Evolutionary conservation across 2,113 vertebrate genomes (phyloP).

Genomic region (Saimiri boliviensis): DNA sequence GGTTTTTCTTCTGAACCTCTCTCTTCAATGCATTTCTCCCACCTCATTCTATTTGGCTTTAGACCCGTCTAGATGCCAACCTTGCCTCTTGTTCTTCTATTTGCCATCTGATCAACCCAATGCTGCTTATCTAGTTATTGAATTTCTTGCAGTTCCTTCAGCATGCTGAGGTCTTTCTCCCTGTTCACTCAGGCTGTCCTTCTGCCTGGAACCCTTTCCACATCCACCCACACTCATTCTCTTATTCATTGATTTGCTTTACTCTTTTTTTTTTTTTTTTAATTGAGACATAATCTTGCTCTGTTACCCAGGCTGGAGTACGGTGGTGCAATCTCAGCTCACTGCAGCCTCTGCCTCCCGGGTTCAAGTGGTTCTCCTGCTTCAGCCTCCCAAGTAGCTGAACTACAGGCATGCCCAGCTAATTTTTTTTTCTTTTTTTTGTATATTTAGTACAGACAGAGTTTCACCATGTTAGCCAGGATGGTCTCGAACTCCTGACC

Average conservation of each 20-base stretch:
- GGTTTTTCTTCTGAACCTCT: not conserved
- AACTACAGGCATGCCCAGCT: no score
- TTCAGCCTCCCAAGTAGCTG: no score
- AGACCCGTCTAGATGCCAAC: not conserved
- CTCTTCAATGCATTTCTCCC: not conserved
- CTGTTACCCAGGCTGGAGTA: no score
- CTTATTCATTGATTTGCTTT: not conserved
- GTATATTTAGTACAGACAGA: no score
- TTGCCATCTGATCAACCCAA: not conserved
- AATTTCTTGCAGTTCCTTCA: not conserved
- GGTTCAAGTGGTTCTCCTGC: no score
- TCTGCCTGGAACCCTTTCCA: not conserved
- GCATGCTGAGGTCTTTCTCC: not conserved
- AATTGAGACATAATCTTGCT: no score
- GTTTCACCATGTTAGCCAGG: no score
- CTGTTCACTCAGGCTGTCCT: not conserved
- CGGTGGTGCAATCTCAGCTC: no score
- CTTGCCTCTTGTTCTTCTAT: not conserved
- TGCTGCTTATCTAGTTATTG: not conserved
- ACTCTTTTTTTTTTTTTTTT: no score
- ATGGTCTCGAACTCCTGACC: no score
- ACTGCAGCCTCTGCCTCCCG: no score
- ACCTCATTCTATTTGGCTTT: not conserved
- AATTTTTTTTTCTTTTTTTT: no score
- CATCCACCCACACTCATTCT: not conserved